Evolutionary conservation across 2,888 invertebrate genomes (phyloP).

Genomic region (Nomada ruficornis): DNA sequence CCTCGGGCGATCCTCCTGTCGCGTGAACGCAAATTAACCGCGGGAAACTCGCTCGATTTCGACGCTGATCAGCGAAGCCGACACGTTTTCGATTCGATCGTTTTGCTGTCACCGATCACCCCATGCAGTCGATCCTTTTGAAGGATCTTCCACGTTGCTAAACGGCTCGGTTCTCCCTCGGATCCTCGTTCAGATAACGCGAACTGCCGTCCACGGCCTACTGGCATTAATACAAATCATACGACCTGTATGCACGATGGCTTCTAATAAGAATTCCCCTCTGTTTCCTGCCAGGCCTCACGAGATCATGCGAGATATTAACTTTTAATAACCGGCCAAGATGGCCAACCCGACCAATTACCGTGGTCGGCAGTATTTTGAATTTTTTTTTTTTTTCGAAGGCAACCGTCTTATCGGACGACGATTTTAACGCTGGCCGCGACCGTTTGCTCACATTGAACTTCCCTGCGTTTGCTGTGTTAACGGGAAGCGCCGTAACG

Average conservation of each 20-base stretch:
- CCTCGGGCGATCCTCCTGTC: not conserved
- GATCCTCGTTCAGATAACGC: not conserved
- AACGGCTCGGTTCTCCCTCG: not conserved
- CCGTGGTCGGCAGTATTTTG: not conserved
- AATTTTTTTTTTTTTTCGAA: not conserved
- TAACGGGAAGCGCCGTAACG: constrained; percentile 19
- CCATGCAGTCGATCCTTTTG: not conserved
- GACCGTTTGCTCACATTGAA: not conserved
- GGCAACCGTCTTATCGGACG: not conserved
- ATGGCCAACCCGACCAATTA: constrained; percentile 21
- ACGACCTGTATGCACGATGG: constrained; percentile 4
- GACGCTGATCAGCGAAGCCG: not conserved
- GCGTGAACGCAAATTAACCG: constrained; percentile 2
- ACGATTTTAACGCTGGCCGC: not conserved
- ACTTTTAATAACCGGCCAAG: constrained; percentile 33
- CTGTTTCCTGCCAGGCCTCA: not conserved
- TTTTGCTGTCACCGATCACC: not conserved
- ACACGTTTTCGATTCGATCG: constrained; percentile 2
- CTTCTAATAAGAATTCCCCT: constrained; percentile 12
- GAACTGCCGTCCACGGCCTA: not conserved
- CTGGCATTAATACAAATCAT: constrained; percentile 19
- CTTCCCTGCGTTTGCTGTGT: not conserved
- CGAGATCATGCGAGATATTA: constrained; percentile 22
- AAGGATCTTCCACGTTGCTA: not conserved
- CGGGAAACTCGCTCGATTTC: not conserved